Base-by-base conservation (phyloP, 2,888 invertebrate species). In the Pandemis heparana region DNA sequence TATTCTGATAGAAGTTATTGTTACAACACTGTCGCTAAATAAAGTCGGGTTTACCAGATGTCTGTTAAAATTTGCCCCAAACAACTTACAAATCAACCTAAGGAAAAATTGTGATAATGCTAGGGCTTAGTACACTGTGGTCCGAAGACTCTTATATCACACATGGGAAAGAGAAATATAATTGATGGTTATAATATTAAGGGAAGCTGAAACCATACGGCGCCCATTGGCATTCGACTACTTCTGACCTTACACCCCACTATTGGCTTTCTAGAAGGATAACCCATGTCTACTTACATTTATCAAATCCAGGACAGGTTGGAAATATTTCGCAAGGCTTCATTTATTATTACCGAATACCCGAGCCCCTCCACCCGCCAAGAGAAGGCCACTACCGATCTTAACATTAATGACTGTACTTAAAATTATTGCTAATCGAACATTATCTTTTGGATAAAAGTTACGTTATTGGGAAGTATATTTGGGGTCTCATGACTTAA, bases 351-450 rank as follows among this genome's bases (percentile, higher is more conserved):
- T 64, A 53, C 59, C 32, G 53, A 69, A 63, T 67, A 69, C 41
- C 73, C 62, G 69, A 76, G 74, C 64, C 76, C 67, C 71, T 71
- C 70, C 56, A 65, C 68, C 61, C 60, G 70, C 75, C 71, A 75
- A 75, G 72, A 71, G 61, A 77, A 78, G 78, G 77, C 78, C 78
- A 76, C 77, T 77, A 77, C 75, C 70, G 41, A 65, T 71, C 77
- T 77, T 78, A 78, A 64, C 69, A 75, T 71, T 77, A 76, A 65
- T 74, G 75, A 76, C 72, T 71, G 74, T 72, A 76, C 75, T 70
- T 75, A 77, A 76, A 76, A 79, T 77, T 79, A 79, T 79, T 77
- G 75, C 77, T 79, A 77, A 71, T 76, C 74, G 71, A 76, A 75
- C 71, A 71, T 75, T 77, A 67, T 53, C 64, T 63, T 65, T 71